Base-by-base conservation (phyloP, 2,113 vertebrate species). In the Callionymus lyra region DNA sequence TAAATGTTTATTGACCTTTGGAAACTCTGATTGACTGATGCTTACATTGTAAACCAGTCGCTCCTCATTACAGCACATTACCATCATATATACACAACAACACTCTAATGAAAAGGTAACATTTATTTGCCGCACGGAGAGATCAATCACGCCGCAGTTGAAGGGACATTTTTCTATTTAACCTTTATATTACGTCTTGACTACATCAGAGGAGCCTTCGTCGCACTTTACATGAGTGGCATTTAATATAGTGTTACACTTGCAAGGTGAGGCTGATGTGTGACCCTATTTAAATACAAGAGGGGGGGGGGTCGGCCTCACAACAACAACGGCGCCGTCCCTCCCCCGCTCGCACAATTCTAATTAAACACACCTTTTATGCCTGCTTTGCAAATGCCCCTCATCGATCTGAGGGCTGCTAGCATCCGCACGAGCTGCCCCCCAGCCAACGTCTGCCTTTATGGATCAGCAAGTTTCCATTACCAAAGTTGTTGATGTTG, bases 271-370 rank as follows among this genome's bases (percentile, higher is more conserved):
- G 84, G 71, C 83, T 77, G 68, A 88, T 82, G 86, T 76, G 86
- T 97, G 94, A 97, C 94, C 94, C 90, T 94, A 98, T 93, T 96
- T 89, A 94, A 96, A 95, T 93, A n/a, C n/a, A 89, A 83, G 75
- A 2, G 43, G 32, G 44, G 43, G 43, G 1, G 81, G 19, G 66
- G 58, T 54, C 55, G 57, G 53, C 12, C 44, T 45, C 16, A 63
- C 72, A 79, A 52, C 53, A 40, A 35, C 10, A 64, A 56, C 70
- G 10, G 51, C 72, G 32, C 35, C 68, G n/a, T 43, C 64, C 43
- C 63, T 85, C 61, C 79, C 65, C 33, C 13, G 31, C 38, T 38
- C 17, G 16, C 41, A 12, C 44, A 48, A 87, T 90, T 92, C 90
- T 92, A 95, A 97, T 96, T 94, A 95, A 92, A 91, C 84, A 85